Conservation (phyloP, 2,797 vertebrate species). For the Nannoperca obscura region DNA sequence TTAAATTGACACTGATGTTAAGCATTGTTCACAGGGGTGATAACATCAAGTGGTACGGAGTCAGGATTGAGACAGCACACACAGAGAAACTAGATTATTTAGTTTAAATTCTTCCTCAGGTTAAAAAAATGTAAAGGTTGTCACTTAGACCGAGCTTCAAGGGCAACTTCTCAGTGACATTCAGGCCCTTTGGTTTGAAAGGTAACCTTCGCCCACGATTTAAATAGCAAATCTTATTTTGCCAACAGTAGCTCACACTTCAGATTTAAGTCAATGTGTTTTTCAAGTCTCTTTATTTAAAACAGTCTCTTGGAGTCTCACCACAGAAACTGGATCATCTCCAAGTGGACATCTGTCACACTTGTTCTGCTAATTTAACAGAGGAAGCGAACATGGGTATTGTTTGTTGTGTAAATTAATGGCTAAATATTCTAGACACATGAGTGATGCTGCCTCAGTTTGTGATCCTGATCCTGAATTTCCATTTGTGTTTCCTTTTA, state of each 20-base stretch:
- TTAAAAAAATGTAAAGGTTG: slow-evolving; percentile 46
- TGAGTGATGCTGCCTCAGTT: neutral
- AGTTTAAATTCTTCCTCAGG: slow-evolving; percentile 37
- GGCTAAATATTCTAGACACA: slow-evolving; percentile 6
- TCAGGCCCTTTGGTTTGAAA: slow-evolving; percentile 30
- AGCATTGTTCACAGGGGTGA: slow-evolving; percentile 47
- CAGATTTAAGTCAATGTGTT: neutral
- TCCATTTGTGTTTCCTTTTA: neutral
- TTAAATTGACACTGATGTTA: slow-evolving; percentile 67
- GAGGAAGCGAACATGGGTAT: neutral
- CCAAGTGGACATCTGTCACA: slow-evolving; percentile 16
- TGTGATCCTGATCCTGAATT: slow-evolving; percentile 8
- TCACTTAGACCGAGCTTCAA: slow-evolving; percentile 19
- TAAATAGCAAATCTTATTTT: slow-evolving; percentile 24
- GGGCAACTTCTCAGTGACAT: slow-evolving; percentile 23
- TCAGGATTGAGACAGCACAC: slow-evolving; percentile 38
- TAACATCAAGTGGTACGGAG: slow-evolving; percentile 38
- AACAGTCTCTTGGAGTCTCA: neutral
- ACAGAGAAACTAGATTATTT: slow-evolving; percentile 59
- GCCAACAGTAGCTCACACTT: neutral
- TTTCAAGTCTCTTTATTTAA: neutral
- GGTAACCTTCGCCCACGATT: slow-evolving; percentile 27
- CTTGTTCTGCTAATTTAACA: slow-evolving; percentile 4
- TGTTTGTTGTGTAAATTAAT: slow-evolving; percentile 40
- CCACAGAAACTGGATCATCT: neutral